Evolutionary conservation across 2,888 invertebrate genomes (phyloP), one percentile per base, ranked within the genome.

Genomic region (Synanthedon andrenaeformis): DNA sequence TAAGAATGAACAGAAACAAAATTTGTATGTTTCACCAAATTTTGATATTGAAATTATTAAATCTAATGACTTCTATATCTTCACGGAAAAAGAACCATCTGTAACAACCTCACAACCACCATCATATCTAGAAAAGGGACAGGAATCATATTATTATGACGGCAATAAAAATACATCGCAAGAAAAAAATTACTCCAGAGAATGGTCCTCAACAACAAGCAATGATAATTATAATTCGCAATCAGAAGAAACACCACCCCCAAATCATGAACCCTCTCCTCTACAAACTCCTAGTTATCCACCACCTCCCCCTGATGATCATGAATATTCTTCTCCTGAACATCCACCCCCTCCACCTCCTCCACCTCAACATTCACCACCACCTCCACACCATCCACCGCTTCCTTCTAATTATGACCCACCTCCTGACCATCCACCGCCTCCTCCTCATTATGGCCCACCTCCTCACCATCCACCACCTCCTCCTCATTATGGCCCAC

Each of bases 381-480:
- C 35, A 10, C 35, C 35, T 35, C 35, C 35, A 8, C 8, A 35
- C 10, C 35, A 8, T 35, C 35, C 35, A 13, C 19, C 51, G 19
- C 41, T 12, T 11, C 23, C 50, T 14, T 58, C 55, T 8, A 4
- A 23, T 23, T 1, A 23, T 23, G 23, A 5, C 23, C 23, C 28
- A 45, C 23, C 19, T 23, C 23, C 23, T 23, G 5, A 23, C 23
- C 23, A 23, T 4, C 23, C 23, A 23, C 23, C 23, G 4, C 23
- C 23, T 23, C 23, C 23, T 5, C 5, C 23, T 23, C 4, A 23
- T 23, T 5, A 23, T 23, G 23, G 5, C 45, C 55, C 55, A 56
- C 50, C 56, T n/a, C 52, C 42, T 1, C 41, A 52, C 12, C 23
- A 55, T 23, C 23, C 23, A 23, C 23, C 23, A 2, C 62, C 55